These are phyloP conservation scores for Neosilurus mollespiculum DNA, from an alignment of 2,797 vertebrate genomes.

Conservation along the genomic window DNA sequence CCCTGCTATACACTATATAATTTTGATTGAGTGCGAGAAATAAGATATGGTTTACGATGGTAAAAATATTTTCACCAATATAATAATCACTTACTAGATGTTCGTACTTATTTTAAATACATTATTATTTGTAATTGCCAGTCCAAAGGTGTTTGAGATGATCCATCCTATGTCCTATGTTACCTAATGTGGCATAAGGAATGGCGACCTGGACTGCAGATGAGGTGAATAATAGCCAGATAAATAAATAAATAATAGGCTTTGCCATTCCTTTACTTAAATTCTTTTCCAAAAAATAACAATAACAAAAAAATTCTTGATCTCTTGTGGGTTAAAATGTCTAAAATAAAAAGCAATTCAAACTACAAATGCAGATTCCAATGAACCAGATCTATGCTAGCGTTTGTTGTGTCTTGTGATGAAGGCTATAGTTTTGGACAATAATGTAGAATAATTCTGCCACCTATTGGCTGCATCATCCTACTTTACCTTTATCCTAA, in stretches of 20 bases:
- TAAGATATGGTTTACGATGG: no score
- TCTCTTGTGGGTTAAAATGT: neutral
- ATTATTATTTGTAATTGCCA: neutral
- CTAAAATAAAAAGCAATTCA: neutral
- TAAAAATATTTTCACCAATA: no score
- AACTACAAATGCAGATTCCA: neutral
- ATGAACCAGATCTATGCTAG: neutral
- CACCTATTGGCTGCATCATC: constrained; percentile 44
- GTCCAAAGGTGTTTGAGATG: neutral
- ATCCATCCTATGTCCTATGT: neutral
- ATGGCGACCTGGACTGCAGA: neutral
- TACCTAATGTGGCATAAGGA: neutral
- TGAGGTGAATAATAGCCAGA: no score
- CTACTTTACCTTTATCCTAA: neutral
- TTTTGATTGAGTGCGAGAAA: no score
- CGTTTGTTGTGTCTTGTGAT: neutral
- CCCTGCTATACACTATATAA: neutral
- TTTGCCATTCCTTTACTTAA: no score
- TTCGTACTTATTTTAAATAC: neutral
- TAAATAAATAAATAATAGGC: no score
- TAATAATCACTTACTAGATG: neutral
- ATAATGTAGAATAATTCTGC: constrained; percentile 27
- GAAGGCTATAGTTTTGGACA: neutral
- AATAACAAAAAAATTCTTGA: neutral
- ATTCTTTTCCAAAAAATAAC: no score